Evolutionary conservation across 2,888 invertebrate species (phyloP), one percentile per base, ranked within the genome.

Genomic region (Mycalesis mineus): DNA sequence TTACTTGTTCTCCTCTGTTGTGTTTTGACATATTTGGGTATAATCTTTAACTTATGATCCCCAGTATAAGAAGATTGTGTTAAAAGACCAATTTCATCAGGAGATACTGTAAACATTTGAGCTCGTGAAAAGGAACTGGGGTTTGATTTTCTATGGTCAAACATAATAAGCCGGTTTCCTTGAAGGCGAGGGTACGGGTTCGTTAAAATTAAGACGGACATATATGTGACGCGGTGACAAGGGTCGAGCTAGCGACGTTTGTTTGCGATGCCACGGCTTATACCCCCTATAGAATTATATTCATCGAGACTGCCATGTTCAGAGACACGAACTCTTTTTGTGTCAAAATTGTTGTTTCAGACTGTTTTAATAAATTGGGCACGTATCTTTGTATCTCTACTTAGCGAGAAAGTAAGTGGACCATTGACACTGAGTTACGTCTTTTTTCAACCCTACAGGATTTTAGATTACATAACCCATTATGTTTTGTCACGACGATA

Each of bases 171-270:
- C 65, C 68, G 66, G 73, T 69, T 70, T 69, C 64, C 64, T 70
- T 64, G 65, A 67, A 68, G 69, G 67, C 63, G 71, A 65, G 70
- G 69, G 62, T 61, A 62, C 66, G 60, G 75, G 70, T 67, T 66
- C 63, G 72, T 69, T 75, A 77, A 81, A 83, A 84, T 85, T 79
- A 82, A 80, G 77, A 78, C 73, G 67, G 81, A 84, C 84, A 78
- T 75, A 82, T 84, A 83, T 82, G 81, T 80, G 84, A 79, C 80
- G 75, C 62, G 69, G 72, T 86, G 87, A 87, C 82, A 80, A 81
- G 87, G 87, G 87, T 87, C 76, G 72, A 59, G 60, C 68, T 65
- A 68, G 68, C 68, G 71, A 68, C 67, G 68, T 69, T 72, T 71
- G 72, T 66, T 66, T 69, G 65, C 64, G 65, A 60, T 58, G 55